phyloP scores from a whole-genome alignment of 2,113 vertebrate genomes.

The Pungitius pungitius region DNA sequence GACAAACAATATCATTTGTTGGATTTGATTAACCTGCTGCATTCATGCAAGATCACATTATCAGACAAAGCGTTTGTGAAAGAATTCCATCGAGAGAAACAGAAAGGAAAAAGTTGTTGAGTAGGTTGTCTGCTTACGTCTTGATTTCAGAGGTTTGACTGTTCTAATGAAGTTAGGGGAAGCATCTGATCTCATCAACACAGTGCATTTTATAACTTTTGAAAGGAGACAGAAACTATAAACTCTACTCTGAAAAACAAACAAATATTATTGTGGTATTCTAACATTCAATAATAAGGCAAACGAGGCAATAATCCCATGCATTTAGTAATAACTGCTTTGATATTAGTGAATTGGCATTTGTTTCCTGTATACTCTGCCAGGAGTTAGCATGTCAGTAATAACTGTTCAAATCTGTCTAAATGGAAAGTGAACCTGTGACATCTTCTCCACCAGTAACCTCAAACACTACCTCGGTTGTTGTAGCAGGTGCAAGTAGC shows the following conservation, averaged over 20 bases:
- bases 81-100: not conserved
- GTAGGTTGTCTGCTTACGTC: slow-evolving; percentile 3
- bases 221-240: not conserved
- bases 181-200: slow-evolving; percentile 23
- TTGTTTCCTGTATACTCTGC: not conserved
- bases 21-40: slow-evolving; percentile 3
- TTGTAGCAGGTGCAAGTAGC: slow-evolving; percentile 61
- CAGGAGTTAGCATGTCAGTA: slow-evolving; percentile 24
- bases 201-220: not conserved
- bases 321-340: not conserved
- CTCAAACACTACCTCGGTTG: slow-evolving; percentile 45
- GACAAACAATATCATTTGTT: too few relatives aligned
- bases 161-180: slow-evolving; percentile 30
- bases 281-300: not conserved
- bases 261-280: slow-evolving; percentile 10
- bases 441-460: slow-evolving; percentile 43
- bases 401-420: slow-evolving; percentile 42
- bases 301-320: not conserved
- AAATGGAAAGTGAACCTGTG: slow-evolving; percentile 55
- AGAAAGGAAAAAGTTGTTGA: not conserved
- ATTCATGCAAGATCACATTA: not conserved
- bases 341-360: not conserved
- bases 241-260: slow-evolving; percentile 15
- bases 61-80: not conserved
- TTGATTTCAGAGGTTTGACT: slow-evolving; percentile 26